Evolutionary conservation across 2,888 invertebrate genomes (phyloP), one percentile per base, ranked within the genome.

Genomic region (Drosophila paranaensis): DNA sequence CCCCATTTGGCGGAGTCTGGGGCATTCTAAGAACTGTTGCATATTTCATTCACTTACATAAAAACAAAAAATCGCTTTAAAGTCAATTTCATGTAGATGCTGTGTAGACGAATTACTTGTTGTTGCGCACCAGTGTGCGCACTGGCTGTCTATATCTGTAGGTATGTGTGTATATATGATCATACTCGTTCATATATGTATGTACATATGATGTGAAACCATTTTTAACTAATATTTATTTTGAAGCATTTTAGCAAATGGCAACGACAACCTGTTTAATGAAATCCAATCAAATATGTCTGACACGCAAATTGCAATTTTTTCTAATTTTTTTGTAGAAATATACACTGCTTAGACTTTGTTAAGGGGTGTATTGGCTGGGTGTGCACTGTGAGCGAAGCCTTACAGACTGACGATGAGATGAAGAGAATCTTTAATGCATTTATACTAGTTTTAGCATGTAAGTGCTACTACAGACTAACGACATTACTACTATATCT

Each of bases 281-380:
- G 74, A 74, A 66, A 74, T 53, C 71, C 81, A 80, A 80, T 80
- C 71, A 75, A 72, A 60, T 61, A 60, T 74, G 76, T 76, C 73
- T 77, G 76, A 61, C 72, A 48, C 50, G 35, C 62, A 77, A 76
- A 74, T 84, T 77, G 71, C 58, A 16, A 45, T 45, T 57, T 57
- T 45, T 33, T n/a, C 11, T 11, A 16, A 6, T 33, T 33, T 50
- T 27, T n/a, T 46, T n/a, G 46, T 46, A 46, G 46, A 39, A 39
- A 27, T 11, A 39, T 39, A 27, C 53, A 6, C 53, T 39, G 39
- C 6, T 39, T 6, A 30, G n/a, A 13, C 0, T 0, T 0, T 30
- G 6, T 4, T 11, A 16, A 42, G 5, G 20, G 43, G 56, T 6
- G 3, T 56, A 56, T 56, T 20, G 33, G 56, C 10, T 42, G 3